Base-by-base conservation (phyloP, 2,888 invertebrate genomes). In the Caradrina kadenii region DNA sequence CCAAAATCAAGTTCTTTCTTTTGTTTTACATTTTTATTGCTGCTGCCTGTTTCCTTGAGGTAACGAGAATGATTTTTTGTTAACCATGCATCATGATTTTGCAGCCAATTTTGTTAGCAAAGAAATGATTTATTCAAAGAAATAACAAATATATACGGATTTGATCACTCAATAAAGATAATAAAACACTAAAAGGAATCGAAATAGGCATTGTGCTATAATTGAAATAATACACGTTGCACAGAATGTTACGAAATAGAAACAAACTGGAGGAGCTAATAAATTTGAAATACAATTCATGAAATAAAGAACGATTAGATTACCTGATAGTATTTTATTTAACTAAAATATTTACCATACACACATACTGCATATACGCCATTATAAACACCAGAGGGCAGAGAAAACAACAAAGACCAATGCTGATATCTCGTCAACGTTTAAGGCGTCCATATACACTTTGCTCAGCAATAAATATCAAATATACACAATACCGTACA, bases 81-180 rank as follows among this genome's bases (percentile, higher is more conserved):
- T 83, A 50, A 67, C 67, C 6, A 83, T 87, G 75, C 86, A 86
- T 69, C 75, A 71, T 52, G 76, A 85, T 63, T 75, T 5, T 13
- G 13, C 83, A 45, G 76, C 80, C 21, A 79, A 75, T 15, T 69
- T 84, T 50, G 73, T 82, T 7, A 76, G 81, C 61, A 81, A 74
- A 31, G 0, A 35, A 77, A 73, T 31, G 70, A 73, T 63, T 63
- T 70, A 64, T 60, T 77, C 42, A 3, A 56, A 21, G 21, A 49
- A 48, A 39, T 19, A 15, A 10, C 5, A 48, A 60, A 39, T 59
- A 35, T 65, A 77, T 63, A 60, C 2, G 13, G 42, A 50, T 1
- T 21, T 5, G 19, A 42, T 17, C 17, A 17, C 17, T 45, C 13
- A 17, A 45, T 42, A 11, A 31, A 59, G 17, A 52, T 54, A 63